Conservation (phyloP, 2,888 invertebrate species). For the Tuta absoluta region DNA sequence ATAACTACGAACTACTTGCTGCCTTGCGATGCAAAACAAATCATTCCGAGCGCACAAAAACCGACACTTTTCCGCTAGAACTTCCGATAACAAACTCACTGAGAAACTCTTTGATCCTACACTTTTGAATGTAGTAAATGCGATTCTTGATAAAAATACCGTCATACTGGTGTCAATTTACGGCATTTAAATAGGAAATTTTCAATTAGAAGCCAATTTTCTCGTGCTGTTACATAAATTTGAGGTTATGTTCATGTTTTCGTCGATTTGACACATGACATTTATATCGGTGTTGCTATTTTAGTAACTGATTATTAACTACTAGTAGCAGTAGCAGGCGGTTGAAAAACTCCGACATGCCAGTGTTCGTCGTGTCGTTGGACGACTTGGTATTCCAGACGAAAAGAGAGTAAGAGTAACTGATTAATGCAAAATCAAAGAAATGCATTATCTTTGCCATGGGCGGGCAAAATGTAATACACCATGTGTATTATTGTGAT, state of each 20-base stretch:
- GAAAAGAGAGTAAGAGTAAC: no score
- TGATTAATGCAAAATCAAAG: no score
- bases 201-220: slow-evolving; percentile 27
- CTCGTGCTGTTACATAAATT: slow-evolving; percentile 26
- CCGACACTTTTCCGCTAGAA: slow-evolving; percentile 40
- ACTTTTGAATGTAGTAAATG: slow-evolving; percentile 47
- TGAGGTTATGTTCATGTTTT: slow-evolving; percentile 25
- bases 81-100: slow-evolving; percentile 38
- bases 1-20: slow-evolving; percentile 45
- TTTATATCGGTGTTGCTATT: slow-evolving; percentile 13
- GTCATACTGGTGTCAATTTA: slow-evolving; percentile 51
- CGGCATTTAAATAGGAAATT: slow-evolving; percentile 15
- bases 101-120: slow-evolving; percentile 44
- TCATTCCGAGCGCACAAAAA: slow-evolving; percentile 46
- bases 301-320: not conserved
- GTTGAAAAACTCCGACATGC: no score
- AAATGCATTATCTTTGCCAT: no score
- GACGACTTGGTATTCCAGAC: no score
- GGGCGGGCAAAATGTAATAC: no score
- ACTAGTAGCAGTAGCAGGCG: no score
- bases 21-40: slow-evolving; percentile 40
- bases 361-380: no score
- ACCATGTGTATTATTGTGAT: no score
- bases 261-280: slow-evolving; percentile 27
- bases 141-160: slow-evolving; percentile 70